phyloP scores from a whole-genome alignment of 2,113 vertebrate genomes.

The Sclerurus mexicanus region DNA sequence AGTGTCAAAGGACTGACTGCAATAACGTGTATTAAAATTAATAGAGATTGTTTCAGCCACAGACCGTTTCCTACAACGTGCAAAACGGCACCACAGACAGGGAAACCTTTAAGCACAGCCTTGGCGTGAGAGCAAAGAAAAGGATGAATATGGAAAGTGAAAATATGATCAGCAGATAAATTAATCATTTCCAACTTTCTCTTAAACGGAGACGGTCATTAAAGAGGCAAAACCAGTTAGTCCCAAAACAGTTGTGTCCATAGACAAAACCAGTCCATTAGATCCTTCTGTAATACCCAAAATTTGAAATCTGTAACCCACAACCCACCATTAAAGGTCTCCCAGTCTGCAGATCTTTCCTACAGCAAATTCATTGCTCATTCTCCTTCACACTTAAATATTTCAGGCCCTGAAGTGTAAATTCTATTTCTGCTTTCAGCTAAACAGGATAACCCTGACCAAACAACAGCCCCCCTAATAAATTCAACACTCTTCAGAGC shows the following conservation, averaged over 20 bases:
- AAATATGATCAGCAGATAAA: background rate
- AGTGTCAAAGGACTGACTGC: background rate
- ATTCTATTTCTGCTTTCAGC: conserved; percentile 74
- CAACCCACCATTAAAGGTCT: background rate
- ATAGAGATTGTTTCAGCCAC: background rate
- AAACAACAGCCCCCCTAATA: conserved; percentile 73
- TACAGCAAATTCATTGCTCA: background rate
- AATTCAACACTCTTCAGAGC: conserved; percentile 80
- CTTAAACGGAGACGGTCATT: background rate
- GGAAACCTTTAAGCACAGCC: background rate
- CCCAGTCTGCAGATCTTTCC: background rate
- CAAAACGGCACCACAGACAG: background rate
- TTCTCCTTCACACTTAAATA: background rate
- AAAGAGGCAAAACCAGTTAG: background rate
- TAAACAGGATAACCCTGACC: conserved; percentile 74
- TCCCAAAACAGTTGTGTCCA: background rate
- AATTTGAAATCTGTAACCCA: background rate
- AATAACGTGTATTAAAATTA: background rate
- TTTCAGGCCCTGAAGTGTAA: conserved; percentile 70
- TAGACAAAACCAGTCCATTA: background rate
- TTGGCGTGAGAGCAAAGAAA: background rate
- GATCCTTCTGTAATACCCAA: background rate
- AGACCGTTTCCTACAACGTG: background rate
- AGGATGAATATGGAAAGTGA: background rate
- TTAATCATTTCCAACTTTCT: background rate